Base-by-base conservation (phyloP, 1,140 invertebrate genomes). In the Mylabris phalerata region DNA sequence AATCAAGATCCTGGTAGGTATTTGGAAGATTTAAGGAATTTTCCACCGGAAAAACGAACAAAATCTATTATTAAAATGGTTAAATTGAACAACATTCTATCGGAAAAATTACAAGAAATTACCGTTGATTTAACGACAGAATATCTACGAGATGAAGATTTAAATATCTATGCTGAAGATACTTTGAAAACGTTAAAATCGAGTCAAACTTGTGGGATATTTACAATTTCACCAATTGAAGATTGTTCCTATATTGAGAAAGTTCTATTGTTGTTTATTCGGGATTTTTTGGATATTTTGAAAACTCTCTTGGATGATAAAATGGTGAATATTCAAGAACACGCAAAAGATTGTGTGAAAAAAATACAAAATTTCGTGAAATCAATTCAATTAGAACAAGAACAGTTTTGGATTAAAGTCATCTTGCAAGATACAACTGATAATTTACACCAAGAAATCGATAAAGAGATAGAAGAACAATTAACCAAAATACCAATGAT, bases 91-190 rank as follows among this genome's bases (percentile, higher is more conserved):
- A 48, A 63, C 6, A 61, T 50, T 24, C 43, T 71, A 7, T 49
- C 55, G 48, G 54, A 48, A 13, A 46, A 64, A 49, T 41, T 70
- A 4, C 49, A 59, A 24, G 46, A 59, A 32, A 50, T 62, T 41
- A 61, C 50, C 38, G 61, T 61, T 32, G n/a, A 51, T 11, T 27
- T 48, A 9, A 41, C 48, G 6, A 49, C 60, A 39, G 43, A 65
- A 51, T 40, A 51, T 24, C 52, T 51, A 4, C 51, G 49, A 9
- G 50, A 60, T 43, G 60, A 65, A 13, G 56, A 52, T 42, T 40
- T 64, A 10, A 52, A 60, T 5, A 59, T 61, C 1, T 71, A 69
- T 39, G 60, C 63, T 3, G 69, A 67, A 49, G 61, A 64, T 24
- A 61, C 59, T 26, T 50, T 66, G 9, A 50, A 58, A 6, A 54